phyloP scores from a whole-genome alignment of 1,140 invertebrate species.

The Pteromalus puparum region DNA sequence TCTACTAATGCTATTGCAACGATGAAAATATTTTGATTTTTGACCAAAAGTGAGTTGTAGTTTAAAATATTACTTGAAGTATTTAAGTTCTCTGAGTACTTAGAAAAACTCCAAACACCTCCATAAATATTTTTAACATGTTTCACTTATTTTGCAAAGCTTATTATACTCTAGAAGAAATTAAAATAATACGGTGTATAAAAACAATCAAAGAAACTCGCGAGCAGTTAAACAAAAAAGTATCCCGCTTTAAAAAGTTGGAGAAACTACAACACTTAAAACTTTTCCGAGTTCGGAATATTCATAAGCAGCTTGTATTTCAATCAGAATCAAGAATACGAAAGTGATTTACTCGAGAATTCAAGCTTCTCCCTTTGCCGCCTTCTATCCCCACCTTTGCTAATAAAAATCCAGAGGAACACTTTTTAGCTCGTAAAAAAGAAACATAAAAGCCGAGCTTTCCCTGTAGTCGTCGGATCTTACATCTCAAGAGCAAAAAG shows the following conservation, averaged over 20 bases:
- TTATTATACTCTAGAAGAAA: not conserved
- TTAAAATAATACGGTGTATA: not conserved
- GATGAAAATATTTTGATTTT: no score
- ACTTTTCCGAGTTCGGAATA: constrained; percentile 7
- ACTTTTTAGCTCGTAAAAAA: constrained; percentile 31
- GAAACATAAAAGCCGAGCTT: not conserved
- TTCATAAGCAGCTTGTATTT: constrained; percentile 42
- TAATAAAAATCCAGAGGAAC: constrained; percentile 6
- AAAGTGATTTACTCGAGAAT: constrained; percentile 29
- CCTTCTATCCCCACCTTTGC: no score
- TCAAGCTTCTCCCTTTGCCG: not conserved
- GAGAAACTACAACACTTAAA: constrained; percentile 13
- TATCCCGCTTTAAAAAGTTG: constrained; percentile 17
- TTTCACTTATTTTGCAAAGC: not conserved
- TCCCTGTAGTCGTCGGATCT: constrained; percentile 11
- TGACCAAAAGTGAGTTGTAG: no score
- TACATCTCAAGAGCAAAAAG: not conserved
- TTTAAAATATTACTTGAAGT: no score
- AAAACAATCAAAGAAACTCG: not conserved
- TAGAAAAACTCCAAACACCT: no score
- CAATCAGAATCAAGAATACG: constrained; percentile 32
- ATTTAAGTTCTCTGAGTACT: no score
- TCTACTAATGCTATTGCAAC: no score
- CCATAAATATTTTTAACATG: no score
- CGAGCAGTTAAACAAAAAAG: not conserved